These are phyloP conservation scores for Thereuonema tuberculata DNA, from an alignment of 1,140 invertebrate genomes.

Conservation along the genomic window DNA sequence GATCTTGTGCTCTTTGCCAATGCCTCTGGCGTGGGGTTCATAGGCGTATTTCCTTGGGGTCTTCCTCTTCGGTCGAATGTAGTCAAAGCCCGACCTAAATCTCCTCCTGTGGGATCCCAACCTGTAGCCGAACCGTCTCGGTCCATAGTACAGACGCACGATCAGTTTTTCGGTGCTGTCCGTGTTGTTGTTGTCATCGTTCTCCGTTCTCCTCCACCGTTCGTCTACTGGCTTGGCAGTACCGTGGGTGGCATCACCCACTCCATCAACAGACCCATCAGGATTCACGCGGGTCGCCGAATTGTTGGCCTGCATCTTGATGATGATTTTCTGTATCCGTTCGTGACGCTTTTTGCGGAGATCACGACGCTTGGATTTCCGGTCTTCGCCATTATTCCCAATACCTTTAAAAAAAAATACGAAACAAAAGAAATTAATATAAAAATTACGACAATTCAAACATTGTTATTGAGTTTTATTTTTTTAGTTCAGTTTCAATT, in stretches of 20 bases:
- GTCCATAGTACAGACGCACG: constrained; percentile 5
- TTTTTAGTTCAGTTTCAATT: too few relatives aligned
- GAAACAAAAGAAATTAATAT: too few relatives aligned
- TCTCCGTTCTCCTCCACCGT: too few relatives aligned
- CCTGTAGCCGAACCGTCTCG: constrained; percentile 6
- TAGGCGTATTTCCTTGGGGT: constrained; percentile 17
- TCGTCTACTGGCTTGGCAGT: too few relatives aligned
- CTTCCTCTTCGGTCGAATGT: constrained; percentile 73
- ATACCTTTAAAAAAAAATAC: background rate
- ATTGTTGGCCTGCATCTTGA: background rate
- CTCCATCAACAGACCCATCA: too few relatives aligned
- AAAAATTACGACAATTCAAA: too few relatives aligned
- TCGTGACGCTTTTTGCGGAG: constrained; percentile 1
- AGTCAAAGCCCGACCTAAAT: constrained; percentile 65
- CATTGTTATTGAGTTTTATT: too few relatives aligned
- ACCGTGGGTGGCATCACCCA: too few relatives aligned
- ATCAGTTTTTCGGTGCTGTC: constrained; percentile 3
- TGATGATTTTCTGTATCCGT: constrained; percentile 6
- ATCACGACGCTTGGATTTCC: background rate
- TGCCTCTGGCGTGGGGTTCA: background rate
- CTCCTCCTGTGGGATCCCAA: constrained; percentile 33
- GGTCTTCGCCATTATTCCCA: background rate
- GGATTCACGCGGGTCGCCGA: too few relatives aligned
- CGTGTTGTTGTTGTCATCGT: background rate
- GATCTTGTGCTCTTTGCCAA: background rate